Evolutionary conservation across 2,797 vertebrate genomes (phyloP).

Genomic region (Steatocranus sp.): DNA sequence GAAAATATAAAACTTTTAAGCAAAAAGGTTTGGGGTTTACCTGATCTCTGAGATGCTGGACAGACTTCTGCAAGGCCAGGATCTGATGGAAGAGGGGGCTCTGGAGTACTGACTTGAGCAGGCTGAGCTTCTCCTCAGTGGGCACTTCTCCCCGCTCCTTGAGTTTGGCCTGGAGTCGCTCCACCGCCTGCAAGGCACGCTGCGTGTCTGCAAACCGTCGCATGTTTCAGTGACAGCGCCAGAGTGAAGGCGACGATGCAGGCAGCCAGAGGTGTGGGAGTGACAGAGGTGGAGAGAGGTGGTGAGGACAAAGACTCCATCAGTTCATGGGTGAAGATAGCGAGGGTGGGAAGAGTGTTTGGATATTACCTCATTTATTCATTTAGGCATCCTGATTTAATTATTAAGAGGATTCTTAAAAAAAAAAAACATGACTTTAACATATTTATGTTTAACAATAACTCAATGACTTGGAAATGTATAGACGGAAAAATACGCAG

Average conservation of each 20-base stretch:
- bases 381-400: neutral
- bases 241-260: constrained; percentile 1
- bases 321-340: constrained; percentile 8
- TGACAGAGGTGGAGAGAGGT: constrained; percentile 1
- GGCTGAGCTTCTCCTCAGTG: constrained; percentile 89
- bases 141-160: constrained; percentile 89
- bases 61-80: constrained; percentile 88
- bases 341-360: neutral
- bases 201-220: constrained; percentile 81
- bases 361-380: neutral
- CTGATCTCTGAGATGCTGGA: constrained; percentile 92
- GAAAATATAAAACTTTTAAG: fast-evolving
- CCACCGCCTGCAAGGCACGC: constrained; percentile 91
- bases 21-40: constrained; percentile 50
- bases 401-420: neutral
- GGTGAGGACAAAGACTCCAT: constrained; percentile 21
- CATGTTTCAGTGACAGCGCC: constrained; percentile 70
- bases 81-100: constrained; percentile 98
- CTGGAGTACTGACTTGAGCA: constrained; percentile 91
- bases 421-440: neutral
- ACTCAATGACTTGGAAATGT: constrained; percentile 8
- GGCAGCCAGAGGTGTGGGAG: constrained; percentile 10
- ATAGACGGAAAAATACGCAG: neutral
- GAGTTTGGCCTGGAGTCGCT: constrained; percentile 90
- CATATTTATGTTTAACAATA: neutral